Evolutionary conservation across 2,113 vertebrate species (phyloP).

Genomic region (Nycticorax nycticorax): DNA sequence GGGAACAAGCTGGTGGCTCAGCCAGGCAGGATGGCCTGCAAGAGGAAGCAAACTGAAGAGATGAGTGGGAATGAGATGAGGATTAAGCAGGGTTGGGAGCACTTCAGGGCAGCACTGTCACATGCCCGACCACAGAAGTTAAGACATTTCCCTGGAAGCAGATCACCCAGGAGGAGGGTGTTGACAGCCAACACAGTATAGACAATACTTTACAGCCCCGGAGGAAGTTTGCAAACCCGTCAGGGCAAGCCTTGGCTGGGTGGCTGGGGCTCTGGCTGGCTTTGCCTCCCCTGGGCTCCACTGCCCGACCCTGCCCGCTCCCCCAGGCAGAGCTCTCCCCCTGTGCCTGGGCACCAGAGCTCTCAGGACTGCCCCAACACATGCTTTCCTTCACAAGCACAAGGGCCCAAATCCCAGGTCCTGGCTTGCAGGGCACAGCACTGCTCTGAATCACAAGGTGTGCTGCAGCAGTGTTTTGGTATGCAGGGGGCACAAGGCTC

Average conservation of each 20-base stretch:
- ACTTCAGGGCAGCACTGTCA: not conserved
- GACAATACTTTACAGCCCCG: not conserved
- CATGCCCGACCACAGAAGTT: not conserved
- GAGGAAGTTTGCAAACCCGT: not conserved
- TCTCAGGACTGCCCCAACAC: not conserved
- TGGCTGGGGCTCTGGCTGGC: not conserved
- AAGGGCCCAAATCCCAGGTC: not conserved
- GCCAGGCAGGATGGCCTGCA: not conserved
- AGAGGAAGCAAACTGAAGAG: not conserved
- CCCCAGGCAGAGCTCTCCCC: not conserved
- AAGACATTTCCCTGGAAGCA: not conserved
- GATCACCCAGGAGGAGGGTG: not conserved
- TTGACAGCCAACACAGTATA: not conserved
- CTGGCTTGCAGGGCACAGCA: not conserved
- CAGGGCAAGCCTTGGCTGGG: not conserved
- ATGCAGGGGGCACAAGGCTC: not conserved
- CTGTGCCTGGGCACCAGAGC: accelerated
- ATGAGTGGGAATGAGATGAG: not conserved
- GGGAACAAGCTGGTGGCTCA: not conserved
- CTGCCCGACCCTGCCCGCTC: not conserved
- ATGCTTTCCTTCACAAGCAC: not conserved
- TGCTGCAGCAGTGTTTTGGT: not conserved
- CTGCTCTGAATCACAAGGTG: not conserved
- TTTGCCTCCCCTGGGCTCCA: not conserved
- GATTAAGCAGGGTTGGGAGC: not conserved